Percentiles rank a stretch among this genome's conserved stretches.
Evolutionary conservation across 2,113 vertebrate genomes (phyloP).

Genomic region (Otolemur garnettii): DNA sequence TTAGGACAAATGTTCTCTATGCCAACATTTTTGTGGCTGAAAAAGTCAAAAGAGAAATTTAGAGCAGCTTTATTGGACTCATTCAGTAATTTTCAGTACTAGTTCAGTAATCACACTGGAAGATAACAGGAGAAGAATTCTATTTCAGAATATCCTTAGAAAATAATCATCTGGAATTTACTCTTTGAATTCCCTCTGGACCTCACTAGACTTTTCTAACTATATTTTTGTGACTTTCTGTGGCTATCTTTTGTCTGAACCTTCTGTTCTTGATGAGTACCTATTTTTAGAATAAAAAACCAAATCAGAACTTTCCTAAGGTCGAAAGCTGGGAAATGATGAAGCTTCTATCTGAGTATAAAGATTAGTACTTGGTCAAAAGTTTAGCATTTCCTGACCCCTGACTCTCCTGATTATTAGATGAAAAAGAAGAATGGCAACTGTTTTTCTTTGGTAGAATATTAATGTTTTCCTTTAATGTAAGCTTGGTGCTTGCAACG

Average conservation of each 20-base stretch:
- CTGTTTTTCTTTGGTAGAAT: neutral
- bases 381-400: neutral
- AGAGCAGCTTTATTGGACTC: neutral
- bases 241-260: neutral
- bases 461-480: slow-evolving; percentile 14
- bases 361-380: neutral
- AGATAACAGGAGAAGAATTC: neutral
- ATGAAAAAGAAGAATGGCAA: neutral
- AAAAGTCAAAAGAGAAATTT: slow-evolving; percentile 2
- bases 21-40: slow-evolving; percentile 7
- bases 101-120: neutral
- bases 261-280: neutral
- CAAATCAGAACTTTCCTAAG: neutral
- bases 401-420: neutral
- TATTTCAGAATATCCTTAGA: neutral
- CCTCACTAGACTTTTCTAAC: neutral
- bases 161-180: neutral
- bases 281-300: slow-evolving; percentile 37
- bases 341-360: neutral
- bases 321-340: neutral
- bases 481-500: neutral
- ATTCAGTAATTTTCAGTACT: neutral
- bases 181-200: neutral
- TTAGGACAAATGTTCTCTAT: neutral
- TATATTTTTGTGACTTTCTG: neutral